A percentile compares a stretch with the other conserved stretches of the same genome.
These are phyloP conservation scores for Lepus americanus DNA, from an alignment of 2,113 vertebrate species.

Conservation along the genomic window DNA sequence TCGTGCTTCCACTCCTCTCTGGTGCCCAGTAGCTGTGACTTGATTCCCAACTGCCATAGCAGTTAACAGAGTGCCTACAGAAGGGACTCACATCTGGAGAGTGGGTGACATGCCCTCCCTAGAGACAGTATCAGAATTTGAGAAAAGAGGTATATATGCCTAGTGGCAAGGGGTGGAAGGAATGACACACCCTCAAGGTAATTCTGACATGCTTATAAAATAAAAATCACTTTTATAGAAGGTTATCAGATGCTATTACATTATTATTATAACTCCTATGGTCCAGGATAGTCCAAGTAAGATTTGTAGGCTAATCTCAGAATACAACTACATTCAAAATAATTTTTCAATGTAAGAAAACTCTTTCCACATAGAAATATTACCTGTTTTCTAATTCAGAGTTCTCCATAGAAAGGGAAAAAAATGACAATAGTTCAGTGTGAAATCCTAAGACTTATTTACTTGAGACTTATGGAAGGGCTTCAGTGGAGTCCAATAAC, in stretches of 20 bases:
- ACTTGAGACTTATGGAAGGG: not conserved
- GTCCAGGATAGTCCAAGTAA: not conserved
- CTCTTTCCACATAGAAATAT: not conserved
- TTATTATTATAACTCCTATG: not conserved
- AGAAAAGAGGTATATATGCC: not conserved
- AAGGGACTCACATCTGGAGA: not conserved
- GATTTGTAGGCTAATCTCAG: not conserved
- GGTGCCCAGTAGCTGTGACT: not conserved
- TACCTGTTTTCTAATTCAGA: not conserved
- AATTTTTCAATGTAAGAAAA: conserved; percentile 9
- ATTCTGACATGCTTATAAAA: not conserved
- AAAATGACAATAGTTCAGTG: not conserved
- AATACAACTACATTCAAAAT: conserved; percentile 13
- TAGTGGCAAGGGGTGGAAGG: not conserved
- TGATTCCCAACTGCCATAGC: not conserved
- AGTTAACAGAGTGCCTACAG: not conserved
- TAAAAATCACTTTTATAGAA: not conserved
- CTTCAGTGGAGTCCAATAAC: not conserved
- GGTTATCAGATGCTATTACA: not conserved
- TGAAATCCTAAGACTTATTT: not conserved
- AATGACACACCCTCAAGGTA: not conserved
- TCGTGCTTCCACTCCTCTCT: not conserved
- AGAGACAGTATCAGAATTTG: not conserved
- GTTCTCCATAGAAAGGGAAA: not conserved
- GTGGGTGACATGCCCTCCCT: too few relatives aligned